Base-by-base conservation (phyloP, 2,888 invertebrate species). In the Zhuqinia jingwanae region DNA sequence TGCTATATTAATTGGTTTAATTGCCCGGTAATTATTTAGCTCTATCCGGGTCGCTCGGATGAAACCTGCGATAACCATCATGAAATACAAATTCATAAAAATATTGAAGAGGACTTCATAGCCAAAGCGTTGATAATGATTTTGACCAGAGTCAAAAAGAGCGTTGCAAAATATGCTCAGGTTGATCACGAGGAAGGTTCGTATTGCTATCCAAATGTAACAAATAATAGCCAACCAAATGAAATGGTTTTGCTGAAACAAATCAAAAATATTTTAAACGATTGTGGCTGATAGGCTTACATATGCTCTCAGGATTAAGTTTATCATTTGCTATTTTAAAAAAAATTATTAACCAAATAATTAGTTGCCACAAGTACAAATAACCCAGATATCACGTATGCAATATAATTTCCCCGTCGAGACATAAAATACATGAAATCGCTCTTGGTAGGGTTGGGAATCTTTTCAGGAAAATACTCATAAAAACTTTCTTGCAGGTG, bases 21-120 rank as follows among this genome's bases (percentile, higher is more conserved):
- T 76, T n/a, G 82, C 75, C 17, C 82, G 22, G 45, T 45, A 56
- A n/a, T 58, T 83, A 50, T 83, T 75, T 3, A 83, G 47, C 36
- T 83, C 82, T 8, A 53, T 50, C 0, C 77, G 76, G 3, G 63
- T 22, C 6, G 82, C 82, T 15, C 65, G 45, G 8, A 53, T 13
- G 27, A 60, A 87, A 17, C 30, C 17, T 22, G 50, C 50, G 0
- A 87, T 60, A 13, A 82, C 82, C 22, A 70, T 11, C 20, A 68
- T 50, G 27, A 70, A 65, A 68, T 87, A 87, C 0, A 73, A 2
- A 20, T 68, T 68, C 15, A 83, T 13, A 22, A 83, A 17, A 15
- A 87, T 20, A 22, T 17, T 53, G 15, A 78, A 36, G 13, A 87
- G 27, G 8, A 87, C 42, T 22, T 87, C 82, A 6, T 36, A n/a